Conservation (phyloP, 2,113 vertebrate species). For the Notarius lentiginosus region DNA sequence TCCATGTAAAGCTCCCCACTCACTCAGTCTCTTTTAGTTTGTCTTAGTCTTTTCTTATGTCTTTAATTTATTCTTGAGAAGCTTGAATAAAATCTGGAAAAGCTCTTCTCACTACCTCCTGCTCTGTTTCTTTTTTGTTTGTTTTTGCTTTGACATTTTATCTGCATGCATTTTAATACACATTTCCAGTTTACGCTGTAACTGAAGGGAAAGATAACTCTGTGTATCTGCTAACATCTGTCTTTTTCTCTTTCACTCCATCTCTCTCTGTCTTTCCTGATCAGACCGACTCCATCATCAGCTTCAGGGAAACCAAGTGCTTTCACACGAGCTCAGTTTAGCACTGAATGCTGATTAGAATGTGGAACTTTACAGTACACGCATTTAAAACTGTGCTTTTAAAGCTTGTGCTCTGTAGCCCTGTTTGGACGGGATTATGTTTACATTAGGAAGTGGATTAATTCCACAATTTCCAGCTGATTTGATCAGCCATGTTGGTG, state of each 20-base stretch:
- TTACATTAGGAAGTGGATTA: neutral
- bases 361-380: neutral
- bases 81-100: constrained; percentile 58
- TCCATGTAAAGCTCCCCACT: constrained; percentile 61
- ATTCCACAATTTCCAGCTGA: neutral
- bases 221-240: constrained; percentile 32
- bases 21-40: constrained; percentile 38
- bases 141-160: neutral
- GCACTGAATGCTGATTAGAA: constrained; percentile 88
- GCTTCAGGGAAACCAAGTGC: constrained; percentile 94
- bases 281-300: constrained; percentile 93
- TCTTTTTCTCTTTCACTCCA: constrained; percentile 42
- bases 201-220: neutral
- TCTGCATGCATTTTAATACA: neutral
- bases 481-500: neutral
- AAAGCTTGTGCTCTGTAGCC: neutral
- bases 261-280: constrained; percentile 75
- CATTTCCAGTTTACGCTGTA: neutral
- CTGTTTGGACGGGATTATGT: neutral
- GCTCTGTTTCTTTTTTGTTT: neutral
- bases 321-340: constrained; percentile 93
- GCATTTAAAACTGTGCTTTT: neutral
- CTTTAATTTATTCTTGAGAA: constrained; percentile 58
- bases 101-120: constrained; percentile 42
- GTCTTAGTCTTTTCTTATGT: constrained; percentile 48